Evolutionary conservation across 2,888 invertebrate species (phyloP).

Genomic region (Lasioglossum figueresi): DNA sequence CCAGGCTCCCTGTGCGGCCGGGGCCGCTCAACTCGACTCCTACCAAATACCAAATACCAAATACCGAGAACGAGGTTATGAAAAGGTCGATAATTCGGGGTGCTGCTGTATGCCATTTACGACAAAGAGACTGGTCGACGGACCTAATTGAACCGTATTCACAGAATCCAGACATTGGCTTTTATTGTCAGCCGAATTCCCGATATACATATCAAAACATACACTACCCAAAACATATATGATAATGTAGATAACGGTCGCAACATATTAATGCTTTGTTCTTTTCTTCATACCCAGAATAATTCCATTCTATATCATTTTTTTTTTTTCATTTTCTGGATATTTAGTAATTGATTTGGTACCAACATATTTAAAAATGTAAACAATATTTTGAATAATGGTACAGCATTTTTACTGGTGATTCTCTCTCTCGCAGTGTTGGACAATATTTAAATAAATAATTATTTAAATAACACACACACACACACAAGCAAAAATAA

Average conservation of each 20-base stretch:
- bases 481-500: too few species aligned
- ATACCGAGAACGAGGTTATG: slow-evolving; percentile 53
- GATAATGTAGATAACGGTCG: neutral
- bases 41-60: slow-evolving; percentile 25
- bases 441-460: too few species aligned
- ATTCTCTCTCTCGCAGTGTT: too few species aligned
- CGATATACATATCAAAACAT: neutral
- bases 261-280: neutral
- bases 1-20: slow-evolving; percentile 51
- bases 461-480: too few species aligned
- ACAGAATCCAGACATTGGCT: neutral
- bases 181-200: neutral
- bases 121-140: neutral
- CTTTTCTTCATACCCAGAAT: too few species aligned
- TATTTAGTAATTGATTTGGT: too few species aligned
- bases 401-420: too few species aligned
- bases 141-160: neutral
- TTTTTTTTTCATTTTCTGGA: too few species aligned
- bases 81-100: slow-evolving; percentile 39
- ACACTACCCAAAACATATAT: neutral
- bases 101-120: neutral
- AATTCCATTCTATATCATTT: too few species aligned
- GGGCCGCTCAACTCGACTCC: neutral
- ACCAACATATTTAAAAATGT: too few species aligned
- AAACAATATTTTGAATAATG: too few species aligned